phyloP scores from a whole-genome alignment of 2,113 vertebrate species.

The Nicator chloris region DNA sequence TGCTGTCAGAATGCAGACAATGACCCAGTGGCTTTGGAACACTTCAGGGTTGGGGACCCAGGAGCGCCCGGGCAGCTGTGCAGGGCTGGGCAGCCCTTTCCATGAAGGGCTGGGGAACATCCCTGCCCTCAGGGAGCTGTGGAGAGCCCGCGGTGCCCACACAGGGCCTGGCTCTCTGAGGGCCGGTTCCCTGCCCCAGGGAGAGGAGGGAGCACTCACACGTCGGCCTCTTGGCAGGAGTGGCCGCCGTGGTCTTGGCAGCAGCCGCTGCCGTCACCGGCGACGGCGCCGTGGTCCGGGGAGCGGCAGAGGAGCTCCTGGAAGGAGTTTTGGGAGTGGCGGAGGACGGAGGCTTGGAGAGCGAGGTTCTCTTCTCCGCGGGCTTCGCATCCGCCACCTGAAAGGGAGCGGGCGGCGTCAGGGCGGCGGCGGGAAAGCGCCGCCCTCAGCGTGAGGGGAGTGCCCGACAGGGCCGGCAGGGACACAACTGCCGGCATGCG shows the following conservation, averaged over 20 bases:
- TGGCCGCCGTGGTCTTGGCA: background rate
- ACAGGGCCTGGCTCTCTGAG: too few relatives aligned
- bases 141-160: too few relatives aligned
- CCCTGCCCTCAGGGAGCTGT: background rate
- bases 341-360: constrained; percentile 68
- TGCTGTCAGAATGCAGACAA: background rate
- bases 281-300: constrained; percentile 55
- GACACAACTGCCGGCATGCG: too few relatives aligned
- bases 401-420: accelerated
- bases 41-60: background rate
- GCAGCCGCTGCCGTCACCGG: constrained; percentile 19
- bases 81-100: background rate
- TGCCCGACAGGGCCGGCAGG: too few relatives aligned
- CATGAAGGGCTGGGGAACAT: background rate
- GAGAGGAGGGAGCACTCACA: constrained; percentile 64
- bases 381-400: constrained; percentile 76
- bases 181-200: too few relatives aligned
- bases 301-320: constrained; percentile 52
- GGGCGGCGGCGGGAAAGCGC: accelerated
- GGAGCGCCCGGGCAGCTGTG: background rate
- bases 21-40: background rate
- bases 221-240: constrained; percentile 74
- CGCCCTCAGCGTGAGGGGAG: too few relatives aligned
- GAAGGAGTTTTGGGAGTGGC: background rate
- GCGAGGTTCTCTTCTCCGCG: constrained; percentile 69